Conservation (phyloP, 64 coral and sea anemone species). For the Actinia equina region DNA sequence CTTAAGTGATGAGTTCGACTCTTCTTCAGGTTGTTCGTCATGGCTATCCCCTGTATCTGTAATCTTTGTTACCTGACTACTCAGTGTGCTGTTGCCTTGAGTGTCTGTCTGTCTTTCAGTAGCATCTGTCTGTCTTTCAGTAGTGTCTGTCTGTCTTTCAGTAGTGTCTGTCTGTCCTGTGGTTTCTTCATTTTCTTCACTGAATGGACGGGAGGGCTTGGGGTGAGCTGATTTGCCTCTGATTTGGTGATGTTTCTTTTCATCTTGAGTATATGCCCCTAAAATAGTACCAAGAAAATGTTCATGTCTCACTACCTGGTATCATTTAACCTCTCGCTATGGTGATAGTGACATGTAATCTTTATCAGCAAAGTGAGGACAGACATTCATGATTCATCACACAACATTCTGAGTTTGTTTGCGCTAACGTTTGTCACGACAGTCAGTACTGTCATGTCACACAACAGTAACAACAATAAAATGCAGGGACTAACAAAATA, state of each 20-base stretch:
- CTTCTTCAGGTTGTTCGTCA: background rate
- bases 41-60: background rate
- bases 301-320: background rate
- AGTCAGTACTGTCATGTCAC: too few species aligned
- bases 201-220: constrained; percentile 5
- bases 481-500: too few species aligned
- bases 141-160: background rate
- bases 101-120: background rate
- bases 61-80: background rate
- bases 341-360: background rate
- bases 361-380: too few species aligned
- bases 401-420: background rate
- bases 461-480: too few species aligned
- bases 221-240: constrained; percentile 7
- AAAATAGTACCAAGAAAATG: background rate
- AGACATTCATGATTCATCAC: background rate
- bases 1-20: background rate
- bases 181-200: background rate
- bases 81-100: background rate
- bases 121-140: background rate
- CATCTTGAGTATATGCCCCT: background rate
- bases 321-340: background rate
- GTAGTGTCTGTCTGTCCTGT: background rate
- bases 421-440: too few species aligned
- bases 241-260: background rate